These are phyloP conservation scores for Dastarcus helophoroides DNA, from an alignment of 2,888 invertebrate genomes.

Conservation along the genomic window DNA sequence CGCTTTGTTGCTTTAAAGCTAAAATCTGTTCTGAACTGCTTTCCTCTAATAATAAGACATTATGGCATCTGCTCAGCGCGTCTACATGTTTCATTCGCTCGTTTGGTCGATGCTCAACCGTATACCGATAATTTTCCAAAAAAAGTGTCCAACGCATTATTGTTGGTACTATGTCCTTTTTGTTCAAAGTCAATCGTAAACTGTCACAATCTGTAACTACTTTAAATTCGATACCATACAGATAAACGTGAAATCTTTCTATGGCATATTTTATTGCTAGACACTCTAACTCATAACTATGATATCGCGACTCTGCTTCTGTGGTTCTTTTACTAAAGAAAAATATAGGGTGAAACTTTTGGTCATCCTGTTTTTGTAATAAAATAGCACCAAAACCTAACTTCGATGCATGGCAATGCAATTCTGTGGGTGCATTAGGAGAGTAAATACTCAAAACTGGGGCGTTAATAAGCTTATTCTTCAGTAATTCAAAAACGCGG, in stretches of 20 bases:
- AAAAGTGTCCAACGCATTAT: conserved; percentile 22
- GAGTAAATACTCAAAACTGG: conserved; percentile 25
- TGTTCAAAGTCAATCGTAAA: conserved; percentile 20
- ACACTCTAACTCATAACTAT: conserved; percentile 27
- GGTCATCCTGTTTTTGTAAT: conserved; percentile 23
- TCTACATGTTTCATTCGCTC: conserved; percentile 24
- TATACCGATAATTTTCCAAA: conserved; percentile 18
- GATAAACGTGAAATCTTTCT: conserved; percentile 21
- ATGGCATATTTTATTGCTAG: conserved; percentile 21
- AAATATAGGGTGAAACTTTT: conserved; percentile 23
- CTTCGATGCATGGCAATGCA: conserved; percentile 27
- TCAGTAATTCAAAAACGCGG: conserved; percentile 16
- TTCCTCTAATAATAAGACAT: conserved; percentile 16
- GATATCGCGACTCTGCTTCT: conserved; percentile 21
- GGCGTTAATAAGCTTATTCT: conserved; percentile 13
- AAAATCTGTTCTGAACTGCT: conserved; percentile 18
- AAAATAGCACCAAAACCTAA: conserved; percentile 24
- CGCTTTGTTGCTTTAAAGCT: conserved; percentile 14
- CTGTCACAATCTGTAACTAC: conserved; percentile 24
- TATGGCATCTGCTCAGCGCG: conserved; percentile 19
- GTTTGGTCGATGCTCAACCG: conserved; percentile 13
- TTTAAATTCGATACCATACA: conserved; percentile 21
- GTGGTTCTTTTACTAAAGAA: conserved; percentile 26
- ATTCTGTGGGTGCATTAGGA: conserved; percentile 21
- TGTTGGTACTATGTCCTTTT: conserved; percentile 22